Evolutionary conservation across 2,113 vertebrate species (phyloP).

Genomic region (Papio anubis): DNA sequence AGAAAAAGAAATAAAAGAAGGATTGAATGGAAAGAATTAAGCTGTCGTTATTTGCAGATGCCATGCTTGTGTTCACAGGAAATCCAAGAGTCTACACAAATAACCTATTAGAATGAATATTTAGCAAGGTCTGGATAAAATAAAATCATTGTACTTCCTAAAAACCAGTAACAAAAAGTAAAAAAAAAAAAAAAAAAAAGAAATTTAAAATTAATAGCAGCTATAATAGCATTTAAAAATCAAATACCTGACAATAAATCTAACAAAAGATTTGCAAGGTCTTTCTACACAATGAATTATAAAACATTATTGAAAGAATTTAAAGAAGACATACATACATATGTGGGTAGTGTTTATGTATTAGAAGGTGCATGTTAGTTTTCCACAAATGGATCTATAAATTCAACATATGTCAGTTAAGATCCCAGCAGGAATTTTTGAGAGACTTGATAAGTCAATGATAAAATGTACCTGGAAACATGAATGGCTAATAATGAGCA

Average conservation of each 20-base stretch:
- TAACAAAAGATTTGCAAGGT: not conserved
- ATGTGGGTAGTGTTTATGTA: too few relatives aligned
- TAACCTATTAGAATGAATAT: not conserved
- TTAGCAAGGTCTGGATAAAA: not conserved
- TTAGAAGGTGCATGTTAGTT: not conserved
- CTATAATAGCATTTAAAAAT: not conserved
- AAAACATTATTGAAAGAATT: not conserved
- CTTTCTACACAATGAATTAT: not conserved
- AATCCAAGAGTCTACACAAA: not conserved
- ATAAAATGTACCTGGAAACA: not conserved
- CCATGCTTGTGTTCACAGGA: not conserved
- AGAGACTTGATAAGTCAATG: not conserved
- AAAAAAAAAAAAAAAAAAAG: not conserved
- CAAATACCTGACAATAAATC: not conserved
- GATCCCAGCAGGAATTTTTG: not conserved
- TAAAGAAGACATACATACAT: not conserved
- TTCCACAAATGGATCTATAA: not conserved
- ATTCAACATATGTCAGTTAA: not conserved
- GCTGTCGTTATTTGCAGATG: not conserved
- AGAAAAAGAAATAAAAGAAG: not conserved
- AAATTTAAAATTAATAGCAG: not conserved
- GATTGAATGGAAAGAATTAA: not conserved
- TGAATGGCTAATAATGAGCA: not conserved
- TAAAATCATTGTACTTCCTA: not conserved
- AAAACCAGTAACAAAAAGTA: not conserved